Base-by-base conservation (phyloP, 2,888 invertebrate species). In the Spialia ferax region DNA sequence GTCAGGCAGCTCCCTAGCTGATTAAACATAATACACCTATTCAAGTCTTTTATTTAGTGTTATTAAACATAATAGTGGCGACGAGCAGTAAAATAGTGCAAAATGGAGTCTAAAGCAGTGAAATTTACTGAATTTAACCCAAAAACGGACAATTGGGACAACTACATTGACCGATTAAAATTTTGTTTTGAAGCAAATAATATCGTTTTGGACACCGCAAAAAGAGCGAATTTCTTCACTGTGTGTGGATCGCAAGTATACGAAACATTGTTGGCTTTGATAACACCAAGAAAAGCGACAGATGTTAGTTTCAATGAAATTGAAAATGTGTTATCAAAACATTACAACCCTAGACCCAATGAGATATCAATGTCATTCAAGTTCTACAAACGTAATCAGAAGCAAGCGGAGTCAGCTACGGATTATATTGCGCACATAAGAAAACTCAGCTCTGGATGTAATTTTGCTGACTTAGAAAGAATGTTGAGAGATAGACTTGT, bases 401-500 rank as follows among this genome's bases (percentile, higher is more conserved):
- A 69, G n/a, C 45, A 15, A 2, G 26, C 64, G 20, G 69, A 70
- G 26, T 29, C 65, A 6, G 70, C 56, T 11, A 62, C 66, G 20
- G 68, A 64, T 4, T 71, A 66, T 29, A 70, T 71, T 11, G 32
- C 64, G 20, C 45, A 32, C 4, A 26, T 74, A 8, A 45, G 73
- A 59, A 73, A 72, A 71, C 48, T 76, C n/a, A 72, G 73, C 65
- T 35, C 70, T 1, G 55, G 68, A 0, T 76, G 75, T 60, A 74
- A 74, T 64, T 76, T 73, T 68, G 11, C 57, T 0, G 63, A 75
- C 29, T 70, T 74, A 23, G 73, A 75, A 32, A 63, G 72, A 13
- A 75, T 70, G 73, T 62, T 72, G 13, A 71, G 73, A 1, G 75
- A 75, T 57, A 66, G 71, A 50, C 57, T 74, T 1, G 73, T 75